Percentiles rank a stretch among this genome's conserved stretches.
These are phyloP conservation scores for Cynopterus brachyotis DNA, from an alignment of 2,113 vertebrate species.

Conservation along the genomic window DNA sequence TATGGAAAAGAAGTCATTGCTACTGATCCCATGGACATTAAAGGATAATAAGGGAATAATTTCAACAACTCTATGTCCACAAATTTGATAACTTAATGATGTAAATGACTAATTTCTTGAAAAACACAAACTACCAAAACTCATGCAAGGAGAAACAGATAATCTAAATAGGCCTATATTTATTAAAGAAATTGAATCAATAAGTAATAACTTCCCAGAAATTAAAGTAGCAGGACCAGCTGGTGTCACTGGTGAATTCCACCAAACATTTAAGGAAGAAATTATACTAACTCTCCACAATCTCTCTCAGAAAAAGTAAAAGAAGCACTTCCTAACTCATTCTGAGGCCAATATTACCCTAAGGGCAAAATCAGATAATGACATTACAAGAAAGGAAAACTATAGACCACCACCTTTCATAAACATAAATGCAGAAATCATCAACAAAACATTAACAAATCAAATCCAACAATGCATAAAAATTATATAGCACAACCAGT, in stretches of 20 bases:
- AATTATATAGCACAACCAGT: neutral
- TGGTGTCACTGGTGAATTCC: neutral
- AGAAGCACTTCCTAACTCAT: neutral
- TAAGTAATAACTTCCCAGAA: neutral
- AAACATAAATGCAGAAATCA: neutral
- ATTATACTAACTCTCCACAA: neutral
- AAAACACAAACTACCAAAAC: conserved; percentile 30
- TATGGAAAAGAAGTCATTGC: neutral
- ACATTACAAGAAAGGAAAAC: neutral
- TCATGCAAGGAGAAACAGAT: neutral
- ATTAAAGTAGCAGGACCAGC: neutral
- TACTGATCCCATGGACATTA: neutral
- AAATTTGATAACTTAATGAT: neutral
- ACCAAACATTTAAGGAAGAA: neutral
- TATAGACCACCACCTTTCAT: neutral
- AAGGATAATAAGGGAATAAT: conserved; percentile 15
- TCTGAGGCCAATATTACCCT: neutral
- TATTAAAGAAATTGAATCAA: neutral
- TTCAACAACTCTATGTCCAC: neutral
- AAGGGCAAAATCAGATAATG: conserved; percentile 12
- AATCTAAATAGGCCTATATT: neutral
- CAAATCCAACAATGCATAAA: neutral
- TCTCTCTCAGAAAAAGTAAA: neutral
- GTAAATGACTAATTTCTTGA: neutral
- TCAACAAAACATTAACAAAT: neutral